These are phyloP conservation scores for Platerodrilus igneus DNA, from an alignment of 2,888 invertebrate genomes.

Conservation along the genomic window DNA sequence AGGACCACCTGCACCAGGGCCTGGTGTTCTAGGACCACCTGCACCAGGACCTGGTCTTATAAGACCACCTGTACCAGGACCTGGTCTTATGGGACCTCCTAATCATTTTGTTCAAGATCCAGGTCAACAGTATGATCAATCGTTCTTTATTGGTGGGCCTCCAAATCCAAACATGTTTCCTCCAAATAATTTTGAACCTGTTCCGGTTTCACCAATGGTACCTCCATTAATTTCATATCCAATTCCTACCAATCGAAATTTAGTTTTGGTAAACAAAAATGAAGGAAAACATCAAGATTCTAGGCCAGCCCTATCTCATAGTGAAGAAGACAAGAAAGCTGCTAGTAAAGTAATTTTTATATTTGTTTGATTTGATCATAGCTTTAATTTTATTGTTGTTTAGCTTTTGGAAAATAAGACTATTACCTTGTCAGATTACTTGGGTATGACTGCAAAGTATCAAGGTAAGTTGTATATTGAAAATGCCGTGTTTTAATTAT, in stretches of 20 bases:
- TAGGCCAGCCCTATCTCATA: neutral
- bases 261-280: neutral
- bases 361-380: constrained; percentile 1
- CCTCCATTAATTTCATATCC: neutral
- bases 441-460: constrained; percentile 42
- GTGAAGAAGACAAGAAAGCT: constrained; percentile 13
- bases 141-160: constrained; percentile 43
- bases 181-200: neutral
- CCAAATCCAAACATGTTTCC: constrained; percentile 18
- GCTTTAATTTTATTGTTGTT: constrained; percentile 24
- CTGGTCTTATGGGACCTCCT: constrained; percentile 11
- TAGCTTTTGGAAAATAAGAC: constrained; percentile 46
- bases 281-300: neutral
- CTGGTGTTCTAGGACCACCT: constrained; percentile 1
- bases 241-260: neutral
- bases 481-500: neutral
- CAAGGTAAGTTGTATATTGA: constrained; percentile 39
- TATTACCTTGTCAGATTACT: constrained; percentile 44
- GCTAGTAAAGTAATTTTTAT: constrained; percentile 22
- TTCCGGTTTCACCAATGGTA: neutral
- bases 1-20: constrained; percentile 24
- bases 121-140: constrained; percentile 36
- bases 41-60: neutral
- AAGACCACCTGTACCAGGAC: constrained; percentile 24
- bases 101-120: constrained; percentile 12